Base-by-base conservation (phyloP, 2,888 invertebrate genomes). In the Acrobasis suavella region DNA sequence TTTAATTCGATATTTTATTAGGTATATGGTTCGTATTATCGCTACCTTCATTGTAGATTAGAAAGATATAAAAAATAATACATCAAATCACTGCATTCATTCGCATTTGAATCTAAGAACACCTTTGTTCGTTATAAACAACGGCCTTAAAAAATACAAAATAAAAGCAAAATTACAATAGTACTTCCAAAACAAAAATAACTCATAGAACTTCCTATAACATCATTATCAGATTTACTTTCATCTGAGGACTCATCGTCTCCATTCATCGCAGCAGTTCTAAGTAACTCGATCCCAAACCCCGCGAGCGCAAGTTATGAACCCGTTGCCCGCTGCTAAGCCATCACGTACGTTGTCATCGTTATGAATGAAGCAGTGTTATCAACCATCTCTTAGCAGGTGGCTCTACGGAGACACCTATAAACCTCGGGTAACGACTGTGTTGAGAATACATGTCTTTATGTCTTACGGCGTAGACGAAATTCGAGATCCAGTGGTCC, bases 281-380 rank as follows among this genome's bases (percentile, higher is more conserved):
- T 16, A 49, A 50, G 61, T 51, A 62, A 60, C 51, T 62, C 39
- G 54, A 63, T 58, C 55, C 62, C 49, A 61, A 54, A 49, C 42
- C 62, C 22, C 15, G 42, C 64, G 54, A n/a, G 59, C 42, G 37
- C 59, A 42, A 62, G 16, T 46, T 51, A 63, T 50, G 59, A 60
- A 62, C 65, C 51, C 52, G 46, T 14, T 55, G 52, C 64, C 49
- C 50, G 46, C 15, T 55, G 56, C 64, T 65, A 62, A 60, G 66
- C 69, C 59, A 80, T 85, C 85, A 85, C 84, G 85, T 86, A 82
- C 82, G 64, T 68, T 65, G 69, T 69, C 73, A 72, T 81, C 73
- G 83, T 86, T 86, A 86, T 87, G 86, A 86, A 87, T 86, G 86
- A 85, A 86, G 77, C 71, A 69, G 61, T 74, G 76, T 81, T 87